Percentiles rank a stretch among this genome's conserved stretches.
Evolutionary conservation across 2,113 vertebrate species (phyloP).

Genomic region (Hippopotamus amphibius): DNA sequence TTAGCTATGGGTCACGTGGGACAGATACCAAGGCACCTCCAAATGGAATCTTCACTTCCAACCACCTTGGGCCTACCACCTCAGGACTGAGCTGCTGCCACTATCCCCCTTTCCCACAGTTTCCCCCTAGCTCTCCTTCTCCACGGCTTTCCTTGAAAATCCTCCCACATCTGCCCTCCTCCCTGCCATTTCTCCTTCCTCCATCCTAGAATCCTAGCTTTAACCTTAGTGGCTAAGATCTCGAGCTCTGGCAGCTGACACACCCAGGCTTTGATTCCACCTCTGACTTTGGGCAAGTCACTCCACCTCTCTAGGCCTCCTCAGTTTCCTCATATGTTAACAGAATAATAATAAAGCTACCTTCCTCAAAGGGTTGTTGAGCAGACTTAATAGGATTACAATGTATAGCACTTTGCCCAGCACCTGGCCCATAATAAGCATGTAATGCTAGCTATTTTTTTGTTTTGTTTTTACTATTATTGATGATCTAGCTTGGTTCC

Average conservation of each 20-base stretch:
- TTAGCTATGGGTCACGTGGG: background rate
- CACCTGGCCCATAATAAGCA: background rate
- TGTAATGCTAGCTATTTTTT: background rate
- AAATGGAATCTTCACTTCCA: background rate
- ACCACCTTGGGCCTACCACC: background rate
- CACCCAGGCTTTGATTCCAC: background rate
- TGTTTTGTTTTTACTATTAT: background rate
- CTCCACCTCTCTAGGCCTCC: constrained; percentile 26
- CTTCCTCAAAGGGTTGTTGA: background rate
- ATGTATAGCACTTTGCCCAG: background rate
- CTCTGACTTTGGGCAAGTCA: constrained; percentile 24
- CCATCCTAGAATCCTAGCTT: constrained; percentile 10
- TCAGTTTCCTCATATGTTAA: constrained; percentile 50
- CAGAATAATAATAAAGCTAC: background rate
- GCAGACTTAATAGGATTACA: background rate
- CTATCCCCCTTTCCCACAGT: background rate
- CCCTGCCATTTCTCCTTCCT: background rate
- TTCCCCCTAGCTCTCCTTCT: background rate
- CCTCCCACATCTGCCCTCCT: background rate
- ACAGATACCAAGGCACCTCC: background rate
- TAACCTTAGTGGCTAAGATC: background rate
- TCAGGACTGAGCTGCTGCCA: background rate
- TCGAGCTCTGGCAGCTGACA: background rate
- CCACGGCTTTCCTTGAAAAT: constrained; percentile 37
- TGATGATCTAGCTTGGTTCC: constrained; percentile 48